Evolutionary conservation across 2,113 vertebrate genomes (phyloP).

Genomic region (Australoheros scitulus): DNA sequence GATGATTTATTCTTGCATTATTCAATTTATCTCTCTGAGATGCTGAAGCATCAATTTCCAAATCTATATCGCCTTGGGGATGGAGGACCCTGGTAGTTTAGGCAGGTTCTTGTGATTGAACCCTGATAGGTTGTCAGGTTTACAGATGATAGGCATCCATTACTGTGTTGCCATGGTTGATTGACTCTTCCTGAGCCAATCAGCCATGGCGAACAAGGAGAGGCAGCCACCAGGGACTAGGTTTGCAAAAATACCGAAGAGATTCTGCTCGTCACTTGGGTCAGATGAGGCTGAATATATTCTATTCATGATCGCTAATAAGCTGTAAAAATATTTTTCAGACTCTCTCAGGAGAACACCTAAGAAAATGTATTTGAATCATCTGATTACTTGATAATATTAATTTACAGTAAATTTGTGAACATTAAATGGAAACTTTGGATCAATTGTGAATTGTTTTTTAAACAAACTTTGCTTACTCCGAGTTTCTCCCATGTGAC

Average conservation of each 20-base stretch:
- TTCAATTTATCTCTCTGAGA: slow-evolving; percentile 37
- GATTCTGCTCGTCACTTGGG: not conserved
- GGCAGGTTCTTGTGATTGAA: slow-evolving; percentile 34
- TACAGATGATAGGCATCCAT: slow-evolving; percentile 59
- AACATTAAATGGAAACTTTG: not conserved
- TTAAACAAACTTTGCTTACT: not conserved
- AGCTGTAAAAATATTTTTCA: not conserved
- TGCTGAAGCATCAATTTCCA: slow-evolving; percentile 30
- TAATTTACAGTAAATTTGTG: not conserved
- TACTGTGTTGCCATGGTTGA: slow-evolving; percentile 36
- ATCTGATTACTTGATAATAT: not conserved
- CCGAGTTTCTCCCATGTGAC: not conserved
- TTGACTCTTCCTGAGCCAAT: slow-evolving; percentile 21
- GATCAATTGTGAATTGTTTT: not conserved
- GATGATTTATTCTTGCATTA: slow-evolving; percentile 56
- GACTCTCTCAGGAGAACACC: not conserved
- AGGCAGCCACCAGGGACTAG: not conserved
- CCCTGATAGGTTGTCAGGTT: slow-evolving; percentile 49
- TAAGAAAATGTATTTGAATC: not conserved
- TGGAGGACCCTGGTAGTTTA: slow-evolving; percentile 6
- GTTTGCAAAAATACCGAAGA: not conserved
- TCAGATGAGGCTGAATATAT: not conserved
- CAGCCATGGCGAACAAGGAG: not conserved
- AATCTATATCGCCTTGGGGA: slow-evolving; percentile 32
- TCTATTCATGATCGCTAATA: not conserved